Base-by-base conservation (phyloP, 2,888 invertebrate genomes). In the Cyclophora albipunctata region DNA sequence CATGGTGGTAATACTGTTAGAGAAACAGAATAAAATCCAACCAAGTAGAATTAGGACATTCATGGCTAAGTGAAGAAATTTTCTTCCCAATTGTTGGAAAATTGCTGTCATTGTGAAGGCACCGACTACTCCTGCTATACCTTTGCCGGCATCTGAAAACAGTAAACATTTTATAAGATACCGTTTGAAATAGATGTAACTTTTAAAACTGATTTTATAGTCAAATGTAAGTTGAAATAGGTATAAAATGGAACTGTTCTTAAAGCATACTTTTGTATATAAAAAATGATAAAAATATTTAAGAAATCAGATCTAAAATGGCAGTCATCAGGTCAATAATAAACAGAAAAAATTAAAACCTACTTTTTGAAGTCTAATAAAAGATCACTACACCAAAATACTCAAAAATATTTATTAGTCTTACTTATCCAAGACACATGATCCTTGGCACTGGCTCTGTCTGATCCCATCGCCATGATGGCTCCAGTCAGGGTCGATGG, bases 61-160 rank as follows among this genome's bases (percentile, higher is more conserved):
- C 5, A 64, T 45, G 37, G 45, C 33, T 3, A 69, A 60, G 37
- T 64, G 57, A 0, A 63, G 64, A 2, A 55, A 33, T 57, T 65
- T 76, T 49, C 78, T 62, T 4, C 78, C 78, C 3, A 57, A 57
- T 0, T 50, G 51, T 59, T 75, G 69, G 51, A 78, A 59, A 1
- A 75, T 52, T 1, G 68, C 64, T 3, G 75, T 63, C 3, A 71
- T 42, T 1, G 71, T 52, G 5, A 68, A 52, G 35, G 67, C 68
- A 2, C 77, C 76, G 2, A 69, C 3, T 5, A 67, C 37, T 0
- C 74, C 75, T 0, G 70, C 56, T 4, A 76, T 20, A 2, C 76
- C 75, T n/a, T 63, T 60, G 34, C 57, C 55, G 4, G 73, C 64
- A 50, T 69, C 78, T 78, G 34, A 43, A 34, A 37, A 37, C 4